These are phyloP conservation scores for Ypsolopha sequella DNA, from an alignment of 2,888 invertebrate species.

Conservation along the genomic window DNA sequence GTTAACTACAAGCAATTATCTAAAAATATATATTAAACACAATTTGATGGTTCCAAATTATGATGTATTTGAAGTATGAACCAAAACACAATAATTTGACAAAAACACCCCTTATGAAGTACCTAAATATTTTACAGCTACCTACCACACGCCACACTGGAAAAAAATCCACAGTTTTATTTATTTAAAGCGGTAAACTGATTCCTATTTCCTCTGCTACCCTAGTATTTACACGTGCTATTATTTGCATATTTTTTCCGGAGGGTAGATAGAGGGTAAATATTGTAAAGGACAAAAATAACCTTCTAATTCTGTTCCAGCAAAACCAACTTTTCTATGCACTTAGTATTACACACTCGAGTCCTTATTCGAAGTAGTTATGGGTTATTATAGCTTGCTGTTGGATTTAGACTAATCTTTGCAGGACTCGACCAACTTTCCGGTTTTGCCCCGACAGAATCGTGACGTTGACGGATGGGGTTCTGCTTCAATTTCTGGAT, in stretches of 20 bases:
- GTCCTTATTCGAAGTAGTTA: background rate
- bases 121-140: background rate
- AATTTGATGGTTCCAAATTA: background rate
- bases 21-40: background rate
- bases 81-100: background rate
- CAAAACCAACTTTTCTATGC: background rate
- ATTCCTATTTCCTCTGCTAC: constrained; percentile 30
- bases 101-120: background rate
- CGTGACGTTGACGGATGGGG: constrained; percentile 55
- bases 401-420: background rate
- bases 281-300: constrained; percentile 55
- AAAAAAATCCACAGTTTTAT: constrained; percentile 19
- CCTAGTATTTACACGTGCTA: constrained; percentile 62
- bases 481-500: constrained; percentile 24
- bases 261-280: background rate
- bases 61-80: background rate
- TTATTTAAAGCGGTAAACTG: constrained; percentile 19
- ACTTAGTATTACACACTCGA: background rate
- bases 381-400: background rate
- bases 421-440: constrained; percentile 33
- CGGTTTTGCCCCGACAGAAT: constrained; percentile 38
- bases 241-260: constrained; percentile 53
- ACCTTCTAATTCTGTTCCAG: constrained; percentile 64
- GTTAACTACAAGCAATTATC: too few species aligned
- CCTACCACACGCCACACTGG: too few species aligned